A percentile compares a stretch with the other conserved stretches of the same genome.
Evolutionary conservation across 2,113 vertebrate genomes (phyloP).

Genomic region (Scytalopus superciliaris): DNA sequence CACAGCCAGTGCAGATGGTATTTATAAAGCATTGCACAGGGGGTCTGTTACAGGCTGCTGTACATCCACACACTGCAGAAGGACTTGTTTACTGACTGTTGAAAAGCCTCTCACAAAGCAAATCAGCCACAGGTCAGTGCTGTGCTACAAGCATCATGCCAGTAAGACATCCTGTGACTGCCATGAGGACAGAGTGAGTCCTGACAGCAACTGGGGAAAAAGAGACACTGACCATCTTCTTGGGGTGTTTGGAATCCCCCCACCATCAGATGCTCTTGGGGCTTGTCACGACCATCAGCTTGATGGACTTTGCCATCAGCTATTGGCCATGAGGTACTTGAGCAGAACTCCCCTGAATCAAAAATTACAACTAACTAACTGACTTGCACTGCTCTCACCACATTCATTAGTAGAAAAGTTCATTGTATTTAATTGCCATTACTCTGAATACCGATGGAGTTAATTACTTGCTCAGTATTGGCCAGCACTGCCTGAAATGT

Average conservation of each 20-base stretch:
- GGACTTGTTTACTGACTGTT: accelerated
- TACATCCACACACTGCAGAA: neutral
- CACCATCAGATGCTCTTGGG: neutral
- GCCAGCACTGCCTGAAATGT: neutral
- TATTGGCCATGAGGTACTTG: neutral
- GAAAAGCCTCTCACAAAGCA: neutral
- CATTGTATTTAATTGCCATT: neutral
- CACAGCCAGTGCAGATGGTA: neutral
- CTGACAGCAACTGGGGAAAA: neutral
- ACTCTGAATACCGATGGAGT: neutral
- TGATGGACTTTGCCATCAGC: neutral
- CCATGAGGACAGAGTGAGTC: neutral
- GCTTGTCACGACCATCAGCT: neutral
- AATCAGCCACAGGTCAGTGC: neutral
- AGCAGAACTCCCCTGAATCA: neutral
- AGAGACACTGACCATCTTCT: neutral
- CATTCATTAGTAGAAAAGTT: neutral
- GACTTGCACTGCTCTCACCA: neutral
- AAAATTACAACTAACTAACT: neutral
- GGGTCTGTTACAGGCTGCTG: neutral
- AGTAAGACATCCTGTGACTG: neutral
- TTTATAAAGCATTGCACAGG: neutral
- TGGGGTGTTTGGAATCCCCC: neutral
- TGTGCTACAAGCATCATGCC: neutral
- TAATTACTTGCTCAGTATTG: neutral